Percentiles rank a stretch among this genome's conserved stretches.
These are phyloP conservation scores for Lophochroa leadbeateri DNA, from an alignment of 2,113 vertebrate species.

Conservation along the genomic window DNA sequence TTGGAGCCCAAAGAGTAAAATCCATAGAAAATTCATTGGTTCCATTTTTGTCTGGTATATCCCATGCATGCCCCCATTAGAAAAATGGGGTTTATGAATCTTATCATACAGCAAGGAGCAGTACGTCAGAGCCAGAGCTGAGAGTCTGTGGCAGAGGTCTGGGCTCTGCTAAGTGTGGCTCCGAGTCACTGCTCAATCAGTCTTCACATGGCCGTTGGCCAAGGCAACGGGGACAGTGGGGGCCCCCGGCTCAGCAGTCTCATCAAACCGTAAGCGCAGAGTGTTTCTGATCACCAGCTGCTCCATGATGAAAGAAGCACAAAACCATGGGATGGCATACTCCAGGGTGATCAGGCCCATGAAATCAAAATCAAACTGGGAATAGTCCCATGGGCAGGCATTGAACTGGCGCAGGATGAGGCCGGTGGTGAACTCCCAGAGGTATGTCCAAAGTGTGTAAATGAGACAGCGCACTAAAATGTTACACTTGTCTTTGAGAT, in stretches of 20 bases:
- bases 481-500: constrained; percentile 84
- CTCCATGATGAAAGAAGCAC: constrained; percentile 93
- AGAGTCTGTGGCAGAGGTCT: not conserved
- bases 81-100: constrained; percentile 64
- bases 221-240: constrained; percentile 53
- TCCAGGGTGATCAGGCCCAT: constrained; percentile 97
- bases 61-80: constrained; percentile 64
- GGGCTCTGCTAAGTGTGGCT: constrained; percentile 8
- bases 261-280: constrained; percentile 89
- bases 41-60: constrained; percentile 62
- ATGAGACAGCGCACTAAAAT: constrained; percentile 91
- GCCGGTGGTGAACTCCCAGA: constrained; percentile 96
- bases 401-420: constrained; percentile 92
- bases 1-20: constrained; percentile 63
- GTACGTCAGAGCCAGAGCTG: constrained; percentile 50
- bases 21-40: constrained; percentile 71
- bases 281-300: constrained; percentile 94
- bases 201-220: constrained; percentile 89
- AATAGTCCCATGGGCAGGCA: constrained; percentile 98
- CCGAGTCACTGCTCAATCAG: constrained; percentile 77
- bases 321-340: constrained; percentile 97
- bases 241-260: constrained; percentile 79
- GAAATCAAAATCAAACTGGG: constrained; percentile 97
- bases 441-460: constrained; percentile 96
- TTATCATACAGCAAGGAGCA: constrained; percentile 65